phyloP scores from a whole-genome alignment of 2,888 invertebrate genomes.

The Synanthedon tipuliformis region DNA sequence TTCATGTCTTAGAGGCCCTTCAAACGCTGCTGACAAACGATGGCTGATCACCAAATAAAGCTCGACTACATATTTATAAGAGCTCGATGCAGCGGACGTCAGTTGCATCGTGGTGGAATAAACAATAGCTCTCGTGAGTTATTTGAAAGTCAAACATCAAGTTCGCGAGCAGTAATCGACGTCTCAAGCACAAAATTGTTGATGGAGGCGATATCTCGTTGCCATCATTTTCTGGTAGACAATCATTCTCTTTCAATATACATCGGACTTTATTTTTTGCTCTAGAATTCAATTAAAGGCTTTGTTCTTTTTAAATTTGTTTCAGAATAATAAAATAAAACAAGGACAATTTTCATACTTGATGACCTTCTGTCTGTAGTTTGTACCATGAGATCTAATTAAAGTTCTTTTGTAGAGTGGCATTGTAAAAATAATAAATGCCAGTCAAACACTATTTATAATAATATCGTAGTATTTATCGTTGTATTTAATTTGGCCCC shows the following conservation, averaged over 20 bases:
- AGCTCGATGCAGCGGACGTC: conserved; percentile 34
- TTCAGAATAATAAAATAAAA: background rate
- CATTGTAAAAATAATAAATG: too few species aligned
- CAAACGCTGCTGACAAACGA: conserved; percentile 35
- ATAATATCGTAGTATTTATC: too few species aligned
- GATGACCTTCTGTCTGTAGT: too few species aligned
- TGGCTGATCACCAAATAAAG: conserved; percentile 42
- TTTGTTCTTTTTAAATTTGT: background rate
- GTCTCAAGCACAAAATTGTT: conserved; percentile 45
- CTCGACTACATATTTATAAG: conserved; percentile 46
- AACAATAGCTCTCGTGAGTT: conserved; percentile 36
- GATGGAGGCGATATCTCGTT: conserved; percentile 32
- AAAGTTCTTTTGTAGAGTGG: too few species aligned
- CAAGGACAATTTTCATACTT: background rate
- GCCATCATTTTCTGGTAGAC: conserved; percentile 14
- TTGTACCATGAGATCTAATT: too few species aligned
- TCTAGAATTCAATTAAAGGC: background rate
- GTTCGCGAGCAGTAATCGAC: conserved; percentile 40
- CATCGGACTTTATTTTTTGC: too few species aligned
- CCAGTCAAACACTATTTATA: too few species aligned
- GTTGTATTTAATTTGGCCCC: too few species aligned
- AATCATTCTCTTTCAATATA: background rate
- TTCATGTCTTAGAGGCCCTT: conserved; percentile 23
- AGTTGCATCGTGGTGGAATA: conserved; percentile 34
- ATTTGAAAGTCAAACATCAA: conserved; percentile 52